A percentile compares a stretch with the other conserved stretches of the same genome.
phyloP scores from a whole-genome alignment of 37 sponge, comb jelly and placozoan genomes.

The Chondrilla cf. caribensis region DNA sequence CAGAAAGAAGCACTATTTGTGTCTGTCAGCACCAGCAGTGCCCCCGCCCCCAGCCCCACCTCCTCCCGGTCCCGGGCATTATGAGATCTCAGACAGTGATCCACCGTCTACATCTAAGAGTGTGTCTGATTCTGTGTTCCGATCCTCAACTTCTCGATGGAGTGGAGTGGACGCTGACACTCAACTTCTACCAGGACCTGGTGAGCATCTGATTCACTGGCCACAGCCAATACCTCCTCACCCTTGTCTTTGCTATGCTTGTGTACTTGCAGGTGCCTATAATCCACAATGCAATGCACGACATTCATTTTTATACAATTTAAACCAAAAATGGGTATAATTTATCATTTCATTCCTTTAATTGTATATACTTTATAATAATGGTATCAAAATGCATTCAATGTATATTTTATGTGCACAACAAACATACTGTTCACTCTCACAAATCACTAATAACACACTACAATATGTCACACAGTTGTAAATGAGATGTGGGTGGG shows the following conservation, averaged over 20 bases:
- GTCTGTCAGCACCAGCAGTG: slow-evolving; percentile 88
- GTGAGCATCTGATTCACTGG: not conserved
- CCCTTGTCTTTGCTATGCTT: not conserved
- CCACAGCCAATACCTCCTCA: not conserved
- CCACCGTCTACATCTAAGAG: not conserved
- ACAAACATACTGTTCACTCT: too few relatives aligned
- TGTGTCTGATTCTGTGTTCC: slow-evolving; percentile 54
- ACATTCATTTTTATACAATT: slow-evolving; percentile 56
- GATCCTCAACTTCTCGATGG: slow-evolving; percentile 65
- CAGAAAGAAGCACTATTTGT: slow-evolving; percentile 63
- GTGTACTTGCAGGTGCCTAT: slow-evolving; percentile 37
- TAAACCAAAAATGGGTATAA: slow-evolving; percentile 46
- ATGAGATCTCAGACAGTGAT: slow-evolving; percentile 53
- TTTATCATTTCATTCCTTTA: not conserved
- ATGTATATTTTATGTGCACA: too few relatives aligned
- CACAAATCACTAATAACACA: too few relatives aligned
- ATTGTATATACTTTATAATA: too few relatives aligned
- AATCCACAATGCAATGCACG: slow-evolving; percentile 29
- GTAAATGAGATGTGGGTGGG: too few relatives aligned
- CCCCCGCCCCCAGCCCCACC: slow-evolving; percentile 83
- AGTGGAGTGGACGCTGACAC: not conserved
- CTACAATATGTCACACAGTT: too few relatives aligned
- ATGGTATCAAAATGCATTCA: too few relatives aligned
- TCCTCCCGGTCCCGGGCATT: slow-evolving; percentile 86
- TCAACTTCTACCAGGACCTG: slow-evolving; percentile 33